Percentiles rank a stretch among this genome's conserved stretches.
Conservation (phyloP, 2,113 vertebrate species). For the Stictonetta naevosa region DNA sequence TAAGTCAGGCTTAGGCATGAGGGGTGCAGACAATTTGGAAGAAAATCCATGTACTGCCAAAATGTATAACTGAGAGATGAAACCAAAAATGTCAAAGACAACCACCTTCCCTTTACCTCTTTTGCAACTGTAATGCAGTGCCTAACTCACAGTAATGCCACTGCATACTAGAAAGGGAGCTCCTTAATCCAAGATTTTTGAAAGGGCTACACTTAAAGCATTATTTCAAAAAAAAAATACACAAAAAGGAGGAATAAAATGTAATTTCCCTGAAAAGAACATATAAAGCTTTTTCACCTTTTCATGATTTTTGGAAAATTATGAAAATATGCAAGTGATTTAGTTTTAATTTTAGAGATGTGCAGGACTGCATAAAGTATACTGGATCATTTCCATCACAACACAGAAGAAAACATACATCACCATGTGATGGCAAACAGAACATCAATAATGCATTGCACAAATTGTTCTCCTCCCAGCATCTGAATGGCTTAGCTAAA, state of each 20-base stretch:
- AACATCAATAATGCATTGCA: background rate
- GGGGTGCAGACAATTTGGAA: fast-evolving
- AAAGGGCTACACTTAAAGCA: background rate
- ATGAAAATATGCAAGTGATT: background rate
- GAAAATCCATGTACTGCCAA: background rate
- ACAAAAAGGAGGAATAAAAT: background rate
- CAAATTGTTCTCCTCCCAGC: background rate
- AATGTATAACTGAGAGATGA: background rate
- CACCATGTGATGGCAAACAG: background rate
- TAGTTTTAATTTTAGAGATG: background rate
- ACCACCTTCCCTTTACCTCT: background rate
- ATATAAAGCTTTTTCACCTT: background rate
- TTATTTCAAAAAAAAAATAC: background rate
- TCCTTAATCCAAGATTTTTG: background rate
- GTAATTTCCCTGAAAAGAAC: background rate
- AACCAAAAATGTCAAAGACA: background rate
- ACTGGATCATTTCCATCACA: background rate
- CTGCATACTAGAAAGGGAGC: background rate
- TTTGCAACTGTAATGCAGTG: background rate
- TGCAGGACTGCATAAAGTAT: background rate
- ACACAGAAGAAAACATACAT: background rate
- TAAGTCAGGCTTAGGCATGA: background rate
- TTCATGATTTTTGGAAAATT: background rate
- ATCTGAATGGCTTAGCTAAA: background rate
- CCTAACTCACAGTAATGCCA: background rate